Conservation (phyloP, 2,888 invertebrate genomes). For the Phragmatobia fuliginosa region DNA sequence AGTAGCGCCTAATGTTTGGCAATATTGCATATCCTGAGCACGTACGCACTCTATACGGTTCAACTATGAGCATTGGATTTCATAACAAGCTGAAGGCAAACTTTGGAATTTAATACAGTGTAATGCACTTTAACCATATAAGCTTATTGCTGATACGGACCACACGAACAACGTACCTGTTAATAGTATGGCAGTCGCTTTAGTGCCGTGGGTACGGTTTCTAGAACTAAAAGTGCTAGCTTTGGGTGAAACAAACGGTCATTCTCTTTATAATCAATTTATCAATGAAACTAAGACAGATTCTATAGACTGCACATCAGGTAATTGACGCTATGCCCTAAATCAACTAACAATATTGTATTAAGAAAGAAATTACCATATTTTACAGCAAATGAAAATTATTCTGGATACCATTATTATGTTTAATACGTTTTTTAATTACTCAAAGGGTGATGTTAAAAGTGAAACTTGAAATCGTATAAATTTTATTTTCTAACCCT, state of each 20-base stretch:
- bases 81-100: conserved; percentile 35
- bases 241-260: neutral
- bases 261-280: neutral
- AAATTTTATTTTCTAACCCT: conserved; percentile 4
- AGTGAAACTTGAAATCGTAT: neutral
- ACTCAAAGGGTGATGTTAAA: too few species aligned
- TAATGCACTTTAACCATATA: conserved; percentile 20
- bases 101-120: conserved; percentile 17
- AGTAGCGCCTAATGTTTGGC: conserved; percentile 24
- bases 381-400: neutral
- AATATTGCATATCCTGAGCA: conserved; percentile 44
- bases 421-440: too few species aligned
- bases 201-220: neutral
- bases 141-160: conserved; percentile 7
- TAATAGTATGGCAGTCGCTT: conserved; percentile 2
- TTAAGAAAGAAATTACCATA: neutral
- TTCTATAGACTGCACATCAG: neutral
- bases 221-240: neutral
- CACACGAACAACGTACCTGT: conserved; percentile 3
- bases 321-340: too few species aligned
- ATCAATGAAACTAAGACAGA: neutral
- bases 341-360: neutral
- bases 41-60: conserved; percentile 26
- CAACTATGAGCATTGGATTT: conserved; percentile 38
- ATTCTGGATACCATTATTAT: too few species aligned